Percentiles rank a stretch among this genome's conserved stretches.
Evolutionary conservation across 2,888 invertebrate genomes (phyloP).

Genomic region (Seladonia tumulorum): DNA sequence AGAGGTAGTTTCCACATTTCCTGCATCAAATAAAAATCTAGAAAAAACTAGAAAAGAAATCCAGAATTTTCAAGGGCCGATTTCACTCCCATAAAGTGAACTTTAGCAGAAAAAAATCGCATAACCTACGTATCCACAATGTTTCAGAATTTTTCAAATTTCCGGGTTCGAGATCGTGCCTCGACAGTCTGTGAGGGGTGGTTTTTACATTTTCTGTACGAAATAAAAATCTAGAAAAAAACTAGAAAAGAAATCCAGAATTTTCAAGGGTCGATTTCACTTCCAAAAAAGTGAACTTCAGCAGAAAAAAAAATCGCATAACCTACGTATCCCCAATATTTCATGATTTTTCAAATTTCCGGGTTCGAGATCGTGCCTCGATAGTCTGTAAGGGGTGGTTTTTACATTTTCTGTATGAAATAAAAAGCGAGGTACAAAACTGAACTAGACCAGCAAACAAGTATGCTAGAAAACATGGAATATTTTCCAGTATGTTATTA

Average conservation of each 20-base stretch:
- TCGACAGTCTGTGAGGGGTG: neutral
- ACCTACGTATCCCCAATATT: neutral
- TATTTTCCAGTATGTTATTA: neutral
- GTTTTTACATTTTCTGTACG: neutral
- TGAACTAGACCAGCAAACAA: neutral
- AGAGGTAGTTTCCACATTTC: no score
- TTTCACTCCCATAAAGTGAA: neutral
- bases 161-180: neutral
- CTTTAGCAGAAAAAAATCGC: neutral
- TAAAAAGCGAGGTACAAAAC: neutral
- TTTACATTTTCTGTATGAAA: neutral
- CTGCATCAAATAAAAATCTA: no score
- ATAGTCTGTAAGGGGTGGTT: neutral
- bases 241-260: no score
- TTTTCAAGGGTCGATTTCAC: neutral
- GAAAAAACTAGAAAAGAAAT: no score
- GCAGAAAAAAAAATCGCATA: neutral
- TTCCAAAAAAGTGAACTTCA: neutral
- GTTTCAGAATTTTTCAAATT: neutral
- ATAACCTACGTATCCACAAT: neutral
- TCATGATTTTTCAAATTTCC: neutral
- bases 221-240: neutral
- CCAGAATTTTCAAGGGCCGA: neutral
- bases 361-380: neutral
- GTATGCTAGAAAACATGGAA: neutral